Conservation (phyloP, 2,113 vertebrate species). For the Podarcis raffonei region DNA sequence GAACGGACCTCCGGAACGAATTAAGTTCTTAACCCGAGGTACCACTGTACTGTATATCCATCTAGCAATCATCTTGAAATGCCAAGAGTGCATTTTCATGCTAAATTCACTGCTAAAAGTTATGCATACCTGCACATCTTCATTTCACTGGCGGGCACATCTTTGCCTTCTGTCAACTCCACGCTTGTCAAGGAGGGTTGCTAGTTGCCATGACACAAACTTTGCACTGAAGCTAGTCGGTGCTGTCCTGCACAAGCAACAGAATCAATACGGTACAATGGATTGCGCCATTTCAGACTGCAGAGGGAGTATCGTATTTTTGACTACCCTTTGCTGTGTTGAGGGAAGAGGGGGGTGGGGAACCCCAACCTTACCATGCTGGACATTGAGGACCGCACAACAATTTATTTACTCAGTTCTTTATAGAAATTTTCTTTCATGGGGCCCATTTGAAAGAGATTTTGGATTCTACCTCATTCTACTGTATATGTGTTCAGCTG, state of each 20-base stretch:
- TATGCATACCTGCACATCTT: neutral
- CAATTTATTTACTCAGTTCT: neutral
- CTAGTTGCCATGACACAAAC: neutral
- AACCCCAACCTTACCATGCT: too few relatives aligned
- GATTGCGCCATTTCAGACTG: neutral
- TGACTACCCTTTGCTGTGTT: neutral
- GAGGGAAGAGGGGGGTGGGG: too few relatives aligned
- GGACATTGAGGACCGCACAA: too few relatives aligned
- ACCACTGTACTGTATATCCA: too few relatives aligned
- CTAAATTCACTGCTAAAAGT: neutral
- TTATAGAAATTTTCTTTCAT: neutral
- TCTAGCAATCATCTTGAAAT: neutral
- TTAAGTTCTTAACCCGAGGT: too few relatives aligned
- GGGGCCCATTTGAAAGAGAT: neutral
- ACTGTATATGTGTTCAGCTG: neutral
- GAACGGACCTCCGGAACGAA: too few relatives aligned
- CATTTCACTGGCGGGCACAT: neutral
- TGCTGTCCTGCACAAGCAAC: neutral
- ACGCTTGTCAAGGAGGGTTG: neutral
- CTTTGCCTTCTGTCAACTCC: neutral
- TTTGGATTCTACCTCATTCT: neutral
- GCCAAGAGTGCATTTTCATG: neutral
- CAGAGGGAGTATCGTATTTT: neutral
- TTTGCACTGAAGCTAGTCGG: neutral
- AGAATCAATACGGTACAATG: neutral